A percentile compares a stretch with the other conserved stretches of the same genome.
phyloP scores from a whole-genome alignment of 2,113 vertebrate species.

The Athene noctua region DNA sequence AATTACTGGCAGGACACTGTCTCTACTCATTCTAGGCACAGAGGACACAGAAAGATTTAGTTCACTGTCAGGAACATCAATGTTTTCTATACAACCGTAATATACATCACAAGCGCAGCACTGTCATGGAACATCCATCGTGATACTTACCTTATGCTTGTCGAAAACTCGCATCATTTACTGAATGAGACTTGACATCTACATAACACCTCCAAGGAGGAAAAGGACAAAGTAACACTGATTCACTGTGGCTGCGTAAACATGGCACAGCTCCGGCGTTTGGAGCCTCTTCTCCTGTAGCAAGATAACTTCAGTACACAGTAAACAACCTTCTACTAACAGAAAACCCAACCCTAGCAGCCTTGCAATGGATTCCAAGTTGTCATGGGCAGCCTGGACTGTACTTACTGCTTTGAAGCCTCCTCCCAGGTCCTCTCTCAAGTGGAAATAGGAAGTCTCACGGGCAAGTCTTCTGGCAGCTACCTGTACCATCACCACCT shows the following conservation, averaged over 20 bases:
- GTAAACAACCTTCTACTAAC: background rate
- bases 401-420: background rate
- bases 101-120: background rate
- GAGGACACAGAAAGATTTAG: slow-evolving; percentile 52
- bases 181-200: background rate
- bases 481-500: background rate
- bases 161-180: background rate
- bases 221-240: background rate
- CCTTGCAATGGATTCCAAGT: background rate
- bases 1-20: background rate
- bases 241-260: background rate
- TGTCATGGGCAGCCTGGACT: background rate
- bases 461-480: background rate
- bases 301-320: background rate
- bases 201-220: background rate
- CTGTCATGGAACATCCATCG: background rate
- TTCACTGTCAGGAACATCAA: background rate
- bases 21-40: slow-evolving; percentile 34
- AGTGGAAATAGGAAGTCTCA: background rate
- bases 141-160: slow-evolving; percentile 15
- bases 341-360: accelerated
- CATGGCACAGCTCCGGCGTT: background rate
- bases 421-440: background rate
- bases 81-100: background rate
- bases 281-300: background rate